Evolutionary conservation across 2,797 vertebrate genomes (phyloP), one percentile per base, ranked within the genome.

Genomic region (Chelonia mydas): DNA sequence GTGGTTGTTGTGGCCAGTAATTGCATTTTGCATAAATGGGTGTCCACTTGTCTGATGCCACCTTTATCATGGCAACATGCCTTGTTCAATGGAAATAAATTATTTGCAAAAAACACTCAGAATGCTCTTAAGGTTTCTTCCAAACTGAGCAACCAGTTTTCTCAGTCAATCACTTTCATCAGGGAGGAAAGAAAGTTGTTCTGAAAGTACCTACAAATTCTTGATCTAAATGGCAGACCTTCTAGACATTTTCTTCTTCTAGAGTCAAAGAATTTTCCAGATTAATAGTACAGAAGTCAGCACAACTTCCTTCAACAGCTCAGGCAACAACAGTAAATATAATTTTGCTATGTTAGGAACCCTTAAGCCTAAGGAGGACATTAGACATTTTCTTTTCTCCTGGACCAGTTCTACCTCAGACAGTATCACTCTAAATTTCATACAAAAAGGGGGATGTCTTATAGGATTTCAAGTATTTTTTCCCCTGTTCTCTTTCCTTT

Each of bases 311-410:
- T 95, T 96, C 86, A 94, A 90, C 83, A 0, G 27, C 17, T 5
- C 87, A 72, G 89, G 57, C 89, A 96, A 93, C 72, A 94, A 87
- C 5, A 41, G 37, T 11, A 72, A 72, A 25, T 91, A 92, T 81
- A 95, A 95, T 88, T 41, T 95, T 89, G 68, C 37, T 41, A 19
- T 72, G 5, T 96, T 82, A 78, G 96, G 96, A 94, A 94, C 87
- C 89, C 86, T 96, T 93, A 88, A 87, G 72, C 54, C 31, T 94
- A 77, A 97, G 81, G 33, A 89, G 95, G 61, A 89, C 84, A 74
- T 81, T 95, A 93, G 95, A 87, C 82, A 72, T 78, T 61, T 94
- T 96, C 86, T 84, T 89, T 94, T 96, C 82, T 88, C 82, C 80
- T 90, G 80, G 88, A 82, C 93, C 90, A 78, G 53, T 94, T 96